Evolutionary conservation across 2,113 vertebrate genomes (phyloP).

Genomic region (Helogale parvula): DNA sequence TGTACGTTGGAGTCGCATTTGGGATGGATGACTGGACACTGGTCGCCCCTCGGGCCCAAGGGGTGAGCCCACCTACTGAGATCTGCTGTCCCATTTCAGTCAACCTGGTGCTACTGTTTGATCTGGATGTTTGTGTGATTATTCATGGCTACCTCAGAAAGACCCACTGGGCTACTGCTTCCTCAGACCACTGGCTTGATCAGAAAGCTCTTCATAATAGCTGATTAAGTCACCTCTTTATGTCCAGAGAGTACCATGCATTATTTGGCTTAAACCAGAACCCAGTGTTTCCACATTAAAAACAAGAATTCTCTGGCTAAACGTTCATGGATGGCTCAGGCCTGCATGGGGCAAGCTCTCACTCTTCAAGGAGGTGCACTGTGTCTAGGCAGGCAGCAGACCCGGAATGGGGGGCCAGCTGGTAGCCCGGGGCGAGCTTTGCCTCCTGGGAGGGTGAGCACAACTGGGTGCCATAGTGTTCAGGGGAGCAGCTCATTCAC

Average conservation of each 20-base stretch:
- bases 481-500: not conserved
- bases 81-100: slow-evolving; percentile 27
- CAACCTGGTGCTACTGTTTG: slow-evolving; percentile 88
- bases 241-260: slow-evolving; percentile 1
- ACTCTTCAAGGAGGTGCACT: not conserved
- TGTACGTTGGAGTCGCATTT: not conserved
- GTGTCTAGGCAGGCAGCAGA: not conserved
- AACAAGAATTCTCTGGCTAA: not conserved
- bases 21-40: slow-evolving; percentile 26
- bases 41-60: not conserved
- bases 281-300: slow-evolving; percentile 10
- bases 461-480: not conserved
- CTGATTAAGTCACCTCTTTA: not conserved
- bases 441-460: not conserved
- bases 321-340: not conserved
- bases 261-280: slow-evolving; percentile 48
- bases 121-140: slow-evolving; percentile 69
- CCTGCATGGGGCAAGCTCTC: not conserved
- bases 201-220: not conserved
- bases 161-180: slow-evolving; percentile 54
- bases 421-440: not conserved
- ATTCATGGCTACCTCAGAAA: slow-evolving; percentile 90
- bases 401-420: not conserved
- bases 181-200: slow-evolving; percentile 21
- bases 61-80: not conserved